phyloP scores from a whole-genome alignment of 2,113 vertebrate species.

The Callithrix jacchus region DNA sequence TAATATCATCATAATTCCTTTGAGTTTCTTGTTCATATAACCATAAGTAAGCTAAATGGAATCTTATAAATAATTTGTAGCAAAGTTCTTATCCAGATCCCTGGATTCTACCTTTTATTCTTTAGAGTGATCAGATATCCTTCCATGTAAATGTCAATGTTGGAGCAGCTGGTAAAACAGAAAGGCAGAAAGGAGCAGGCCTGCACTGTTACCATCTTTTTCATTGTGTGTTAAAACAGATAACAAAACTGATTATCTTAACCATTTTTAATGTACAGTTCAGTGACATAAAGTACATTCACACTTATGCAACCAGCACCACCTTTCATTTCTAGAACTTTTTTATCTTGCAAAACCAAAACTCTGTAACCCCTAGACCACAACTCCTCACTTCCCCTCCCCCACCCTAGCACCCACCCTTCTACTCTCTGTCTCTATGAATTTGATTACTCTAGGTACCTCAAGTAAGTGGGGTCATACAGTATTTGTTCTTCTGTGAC shows the following conservation, averaged over 20 bases:
- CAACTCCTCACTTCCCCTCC: not conserved
- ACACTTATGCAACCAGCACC: not conserved
- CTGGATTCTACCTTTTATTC: not conserved
- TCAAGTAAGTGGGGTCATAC: not conserved
- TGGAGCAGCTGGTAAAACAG: not conserved
- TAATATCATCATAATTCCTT: not conserved
- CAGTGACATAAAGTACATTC: not conserved
- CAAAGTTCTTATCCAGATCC: not conserved
- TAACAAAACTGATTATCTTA: not conserved
- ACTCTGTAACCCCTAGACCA: not conserved
- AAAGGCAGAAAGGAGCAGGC: not conserved
- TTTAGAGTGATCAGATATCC: not conserved
- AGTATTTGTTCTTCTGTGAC: not conserved
- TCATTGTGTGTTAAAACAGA: not conserved
- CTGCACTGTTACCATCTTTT: not conserved
- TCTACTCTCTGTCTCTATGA: not conserved
- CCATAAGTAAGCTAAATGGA: not conserved
- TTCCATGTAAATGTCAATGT: not conserved
- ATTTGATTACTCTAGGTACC: not conserved
- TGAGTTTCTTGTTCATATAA: not conserved
- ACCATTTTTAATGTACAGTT: not conserved
- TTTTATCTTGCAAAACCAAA: not conserved
- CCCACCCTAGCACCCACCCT: not conserved
- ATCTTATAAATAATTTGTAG: not conserved
- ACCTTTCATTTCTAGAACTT: not conserved